Base-by-base conservation (phyloP, 2,888 invertebrate genomes). In the Chironomus riparius region DNA sequence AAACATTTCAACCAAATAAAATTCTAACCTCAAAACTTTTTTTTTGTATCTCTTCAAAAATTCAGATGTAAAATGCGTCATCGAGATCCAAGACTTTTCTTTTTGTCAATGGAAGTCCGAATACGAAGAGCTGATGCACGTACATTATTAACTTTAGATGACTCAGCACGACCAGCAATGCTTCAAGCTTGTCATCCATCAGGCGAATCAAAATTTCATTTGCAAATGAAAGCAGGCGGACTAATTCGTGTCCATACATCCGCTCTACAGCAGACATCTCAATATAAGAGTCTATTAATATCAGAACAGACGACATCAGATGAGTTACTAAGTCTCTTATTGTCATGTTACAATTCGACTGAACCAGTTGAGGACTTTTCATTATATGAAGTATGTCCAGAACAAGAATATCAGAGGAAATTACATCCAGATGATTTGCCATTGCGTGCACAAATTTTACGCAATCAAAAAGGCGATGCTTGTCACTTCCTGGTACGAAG, bases 121-220 rank as follows among this genome's bases (percentile, higher is more conserved):
- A 93, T 95, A 70, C 87, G 94, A 71, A 90, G 93, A 78, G 92
- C 93, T 10, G 93, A 93, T 1, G 89, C 94, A 10, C 86, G 92
- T 79, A 94, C 94, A 2, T 89, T 93, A 70, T 85, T 96, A 78
- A 91, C 92, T 68, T 85, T 96, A 78, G 95, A 96, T 80, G 94
- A 95, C 79, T 93, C 94, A 80, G 92, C 95, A 0, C 87, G 94
- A 77, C 97, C 97, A 0, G 94, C 96, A 0, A 94, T 94, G 77
- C 85, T 97, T 77, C 95, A 97, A 84, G 92, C 94, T 21, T 97
- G 97, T 82, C 96, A 97, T 85, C 97, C 97, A 1, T 91, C 91
- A 82, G 95, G 96, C 78, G 95, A 96, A 85, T 95, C 95, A 68
- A 92, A 92, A 83, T 95, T 96, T 85, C 92, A 93, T 74, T 87